These are phyloP conservation scores for Hippoglossus hippoglossus DNA, from an alignment of 2,797 vertebrate species.

Conservation along the genomic window DNA sequence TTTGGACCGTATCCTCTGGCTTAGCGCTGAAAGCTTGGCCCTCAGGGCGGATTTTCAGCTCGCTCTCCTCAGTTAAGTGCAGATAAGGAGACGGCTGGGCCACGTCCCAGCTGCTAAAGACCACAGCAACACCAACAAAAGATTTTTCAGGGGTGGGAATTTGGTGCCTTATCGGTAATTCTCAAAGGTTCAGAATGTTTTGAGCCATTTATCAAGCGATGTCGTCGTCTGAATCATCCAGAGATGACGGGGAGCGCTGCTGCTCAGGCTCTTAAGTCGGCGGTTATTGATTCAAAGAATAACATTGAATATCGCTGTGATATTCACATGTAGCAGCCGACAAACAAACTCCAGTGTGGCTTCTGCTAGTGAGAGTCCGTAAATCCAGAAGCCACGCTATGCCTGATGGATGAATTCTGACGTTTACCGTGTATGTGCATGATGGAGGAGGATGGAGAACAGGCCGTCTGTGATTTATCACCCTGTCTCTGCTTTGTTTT, in stretches of 20 bases:
- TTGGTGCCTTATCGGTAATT: slow-evolving; percentile 47
- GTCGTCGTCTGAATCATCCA: slow-evolving; percentile 23
- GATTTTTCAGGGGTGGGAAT: slow-evolving; percentile 43
- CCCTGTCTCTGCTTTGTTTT: slow-evolving; percentile 31
- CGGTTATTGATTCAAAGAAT: slow-evolving; percentile 22
- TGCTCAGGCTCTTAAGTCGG: slow-evolving; percentile 18
- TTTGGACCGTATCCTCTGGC: slow-evolving; percentile 38
- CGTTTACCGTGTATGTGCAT: slow-evolving; percentile 49
- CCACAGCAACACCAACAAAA: slow-evolving; percentile 67
- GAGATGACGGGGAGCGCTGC: slow-evolving; percentile 6
- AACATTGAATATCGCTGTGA: slow-evolving; percentile 9
- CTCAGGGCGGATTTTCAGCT: slow-evolving; percentile 67
- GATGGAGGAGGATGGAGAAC: slow-evolving; percentile 39
- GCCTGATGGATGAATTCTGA: slow-evolving; percentile 58
- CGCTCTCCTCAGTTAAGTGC: slow-evolving; percentile 65
- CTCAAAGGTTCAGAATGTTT: slow-evolving; percentile 58
- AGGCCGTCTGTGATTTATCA: slow-evolving; percentile 57
- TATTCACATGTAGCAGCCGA: slow-evolving; percentile 5
- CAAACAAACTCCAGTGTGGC: slow-evolving; percentile 38
- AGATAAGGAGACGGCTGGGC: slow-evolving; percentile 75
- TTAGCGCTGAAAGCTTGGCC: slow-evolving; percentile 67
- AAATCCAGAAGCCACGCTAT: slow-evolving; percentile 16
- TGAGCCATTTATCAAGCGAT: slow-evolving; percentile 58
- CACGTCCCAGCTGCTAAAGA: slow-evolving; percentile 58
- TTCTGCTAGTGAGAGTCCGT: slow-evolving; percentile 30